A percentile compares a stretch with the other conserved stretches of the same genome.
These are phyloP conservation scores for Antheraea pernyi DNA, from an alignment of 1,140 invertebrate species.

Conservation along the genomic window DNA sequence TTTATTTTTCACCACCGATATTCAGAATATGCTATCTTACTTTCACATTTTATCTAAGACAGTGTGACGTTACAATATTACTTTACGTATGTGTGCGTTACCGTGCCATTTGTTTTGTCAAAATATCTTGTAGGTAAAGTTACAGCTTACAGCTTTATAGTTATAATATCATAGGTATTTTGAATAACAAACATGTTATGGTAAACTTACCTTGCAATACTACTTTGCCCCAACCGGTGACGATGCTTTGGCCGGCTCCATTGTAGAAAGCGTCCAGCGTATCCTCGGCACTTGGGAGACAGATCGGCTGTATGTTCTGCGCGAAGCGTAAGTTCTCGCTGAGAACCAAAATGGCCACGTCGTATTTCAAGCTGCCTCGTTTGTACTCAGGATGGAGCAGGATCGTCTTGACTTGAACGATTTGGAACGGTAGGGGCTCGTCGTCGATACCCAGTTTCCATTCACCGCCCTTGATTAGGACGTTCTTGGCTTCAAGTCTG, in stretches of 20 bases:
- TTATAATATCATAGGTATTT: no score
- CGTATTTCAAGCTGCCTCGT: conserved; percentile 81
- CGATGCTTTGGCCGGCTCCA: conserved; percentile 83
- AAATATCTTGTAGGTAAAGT: no score
- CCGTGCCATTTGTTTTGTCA: no score
- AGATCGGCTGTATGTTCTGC: conserved; percentile 87
- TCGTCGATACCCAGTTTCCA: conserved; percentile 91
- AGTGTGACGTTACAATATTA: no score
- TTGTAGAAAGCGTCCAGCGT: conserved; percentile 66
- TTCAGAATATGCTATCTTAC: no score
- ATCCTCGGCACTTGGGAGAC: conserved; percentile 79
- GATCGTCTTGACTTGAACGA: conserved; percentile 84
- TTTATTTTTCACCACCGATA: no score
- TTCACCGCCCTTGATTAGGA: conserved; percentile 90
- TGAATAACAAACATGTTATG: background rate
- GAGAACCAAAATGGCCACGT: conserved; percentile 86
- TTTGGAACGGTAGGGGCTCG: conserved; percentile 89
- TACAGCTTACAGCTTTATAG: no score
- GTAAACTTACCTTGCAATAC: conserved; percentile 85
- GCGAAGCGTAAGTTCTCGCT: conserved; percentile 82
- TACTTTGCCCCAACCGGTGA: conserved; percentile 90
- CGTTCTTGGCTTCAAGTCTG: conserved; percentile 80
- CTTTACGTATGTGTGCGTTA: no score
- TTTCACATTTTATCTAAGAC: no score
- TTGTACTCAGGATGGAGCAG: conserved; percentile 86